Evolutionary conservation across 2,888 invertebrate species (phyloP), one percentile per base, ranked within the genome.

Genomic region (Acronicta psi): DNA sequence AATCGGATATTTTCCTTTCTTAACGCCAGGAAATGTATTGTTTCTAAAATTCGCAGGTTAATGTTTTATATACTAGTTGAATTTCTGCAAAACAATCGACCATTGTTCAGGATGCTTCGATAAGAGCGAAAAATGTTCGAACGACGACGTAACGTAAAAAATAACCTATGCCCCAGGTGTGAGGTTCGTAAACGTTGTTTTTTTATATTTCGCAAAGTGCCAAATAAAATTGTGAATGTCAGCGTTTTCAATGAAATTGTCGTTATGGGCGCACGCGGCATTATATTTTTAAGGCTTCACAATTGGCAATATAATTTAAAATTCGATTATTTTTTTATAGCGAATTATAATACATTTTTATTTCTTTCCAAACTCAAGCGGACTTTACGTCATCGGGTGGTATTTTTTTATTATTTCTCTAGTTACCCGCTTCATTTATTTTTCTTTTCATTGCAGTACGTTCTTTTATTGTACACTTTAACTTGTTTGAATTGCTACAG

Each of bases 11-110:
- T 82, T 78, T 75, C 59, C 73, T 72, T 80, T 64, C 64, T 14
- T 20, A 50, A 67, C 57, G 57, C 64, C 64, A 66, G 62, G 69
- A 77, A 77, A 68, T 60, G 70, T 80, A 76, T 83, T 84, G 80
- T 84, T 82, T 80, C 75, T 45, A 45, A 65, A 74, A 75, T 73
- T 67, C 13, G 31, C 17, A 53, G 43, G 44, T 11, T 25, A 69
- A 76, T 81, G 90, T 90, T 92, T 90, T 91, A 90, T 90, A 91
- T 87, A 90, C 88, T 85, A 60, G 52, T 54, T 46, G 53, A 65
- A 77, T 75, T 57, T 80, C 58, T 51, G 61, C 69, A 69, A 83
- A 87, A 92, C 92, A 92, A 92, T 91, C 70, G 83, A n/a, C 85
- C 59, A 91, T 92, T 92, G 92, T 92, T 87, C 66, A 47, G n/a